Base-by-base conservation (phyloP, 2,888 invertebrate species). In the Petrolisthes cinctipes region DNA sequence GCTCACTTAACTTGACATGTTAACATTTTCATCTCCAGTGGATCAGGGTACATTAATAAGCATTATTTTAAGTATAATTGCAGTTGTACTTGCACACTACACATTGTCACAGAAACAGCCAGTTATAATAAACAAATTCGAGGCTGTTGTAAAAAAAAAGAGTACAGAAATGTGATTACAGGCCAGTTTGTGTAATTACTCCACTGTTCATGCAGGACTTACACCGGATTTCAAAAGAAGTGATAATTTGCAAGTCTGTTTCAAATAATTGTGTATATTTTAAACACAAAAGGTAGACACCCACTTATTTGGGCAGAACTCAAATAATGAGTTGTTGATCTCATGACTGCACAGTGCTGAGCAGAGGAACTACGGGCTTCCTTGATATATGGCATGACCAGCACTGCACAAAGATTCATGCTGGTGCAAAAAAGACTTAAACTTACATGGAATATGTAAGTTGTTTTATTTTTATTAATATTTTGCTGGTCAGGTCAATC, bases 21-120 rank as follows among this genome's bases (percentile, higher is more conserved):
- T 86, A 82, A 82, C 71, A 83, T 68, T 61, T 71, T 86, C 75
- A 86, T 83, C 87, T 87, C 87, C 87, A 87, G 71, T 87, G 87
- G 87, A 87, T 87, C 87, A 87, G 87, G 87, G 87, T 87, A 87
- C 83, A 83, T 87, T 87, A 83, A 80, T 87, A 87, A 83, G 87
- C 78, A 83, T 87, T 83, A 83, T 83, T 83, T 87, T 83, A 87
- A 75, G 83, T 83, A 87, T 79, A 71, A 78, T 87, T 87, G 87
- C 87, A 87, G 83, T 87, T 87, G 83, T 71, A 71, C 73, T 82
- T 86, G 85, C 82, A 76, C 73, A 87, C 83, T 66, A 83, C 73
- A 71, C 78, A 82, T 84, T 86, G 56, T 86, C 86, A 82, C 75
- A 86, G 75, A 80, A 68, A 83, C 87, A 87, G 83, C 83, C 83